phyloP scores from a whole-genome alignment of 2,888 invertebrate genomes.

The Gortyna flavago region DNA sequence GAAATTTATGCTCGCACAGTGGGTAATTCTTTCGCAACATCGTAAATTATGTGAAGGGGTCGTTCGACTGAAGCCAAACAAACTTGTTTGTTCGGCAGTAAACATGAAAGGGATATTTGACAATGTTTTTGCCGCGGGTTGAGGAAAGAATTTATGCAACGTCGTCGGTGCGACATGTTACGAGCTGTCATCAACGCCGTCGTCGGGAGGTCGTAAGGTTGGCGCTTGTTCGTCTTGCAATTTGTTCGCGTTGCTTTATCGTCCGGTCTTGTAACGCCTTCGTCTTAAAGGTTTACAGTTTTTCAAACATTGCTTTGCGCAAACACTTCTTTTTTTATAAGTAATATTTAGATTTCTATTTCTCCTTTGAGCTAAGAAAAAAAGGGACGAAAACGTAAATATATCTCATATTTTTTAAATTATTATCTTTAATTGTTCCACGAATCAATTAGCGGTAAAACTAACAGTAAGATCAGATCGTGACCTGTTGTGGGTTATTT shows the following conservation, averaged over 20 bases:
- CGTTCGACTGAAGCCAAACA: constrained; percentile 57
- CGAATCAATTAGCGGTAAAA: background rate
- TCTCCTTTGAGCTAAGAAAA: background rate
- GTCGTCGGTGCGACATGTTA: constrained; percentile 52
- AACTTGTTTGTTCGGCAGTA: constrained; percentile 62
- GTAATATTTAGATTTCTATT: background rate
- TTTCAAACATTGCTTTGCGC: background rate
- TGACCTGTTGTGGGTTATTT: background rate
- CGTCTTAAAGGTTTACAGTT: constrained; percentile 8
- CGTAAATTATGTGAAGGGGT: constrained; percentile 59
- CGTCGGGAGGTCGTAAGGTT: constrained; percentile 20
- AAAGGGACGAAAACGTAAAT: background rate
- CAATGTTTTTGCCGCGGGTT: constrained; percentile 50
- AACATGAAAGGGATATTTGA: constrained; percentile 60
- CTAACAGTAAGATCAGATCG: background rate
- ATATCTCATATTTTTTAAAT: too few relatives aligned
- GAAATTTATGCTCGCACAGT: constrained; percentile 47
- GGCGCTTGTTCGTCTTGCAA: constrained; percentile 8
- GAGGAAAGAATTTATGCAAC: constrained; percentile 64
- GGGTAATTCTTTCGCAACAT: constrained; percentile 52
- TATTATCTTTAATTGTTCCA: background rate
- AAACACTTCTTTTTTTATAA: too few relatives aligned
- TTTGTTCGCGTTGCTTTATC: constrained; percentile 39
- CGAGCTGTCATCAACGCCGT: constrained; percentile 54
- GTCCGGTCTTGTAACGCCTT: constrained; percentile 11